Conservation (phyloP, 2,797 vertebrate genomes). For the Clangula hyemalis region DNA sequence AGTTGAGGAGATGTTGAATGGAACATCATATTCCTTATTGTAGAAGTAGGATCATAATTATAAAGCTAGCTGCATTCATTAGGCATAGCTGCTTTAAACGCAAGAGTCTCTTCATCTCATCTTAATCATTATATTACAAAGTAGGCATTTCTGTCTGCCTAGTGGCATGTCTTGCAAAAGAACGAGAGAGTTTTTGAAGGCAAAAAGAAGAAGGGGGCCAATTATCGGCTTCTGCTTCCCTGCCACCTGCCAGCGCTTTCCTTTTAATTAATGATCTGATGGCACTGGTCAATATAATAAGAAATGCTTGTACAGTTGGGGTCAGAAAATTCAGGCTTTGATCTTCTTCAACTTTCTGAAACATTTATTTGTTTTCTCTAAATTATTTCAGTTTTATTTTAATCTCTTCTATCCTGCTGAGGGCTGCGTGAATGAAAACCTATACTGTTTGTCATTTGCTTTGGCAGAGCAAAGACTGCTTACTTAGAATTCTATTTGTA, state of each 20-base stretch:
- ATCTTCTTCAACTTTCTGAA: slow-evolving; percentile 86
- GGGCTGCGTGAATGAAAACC: slow-evolving; percentile 77
- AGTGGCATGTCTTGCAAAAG: slow-evolving; percentile 92
- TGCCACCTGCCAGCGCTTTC: slow-evolving; percentile 95
- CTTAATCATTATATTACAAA: slow-evolving; percentile 98
- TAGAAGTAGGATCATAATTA: slow-evolving; percentile 84
- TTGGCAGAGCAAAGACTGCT: slow-evolving; percentile 81
- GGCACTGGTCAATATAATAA: slow-evolving; percentile 93
- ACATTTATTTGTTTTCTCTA: slow-evolving; percentile 90
- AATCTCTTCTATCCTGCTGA: slow-evolving; percentile 79
- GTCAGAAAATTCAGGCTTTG: slow-evolving; percentile 88
- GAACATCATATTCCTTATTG: slow-evolving; percentile 81
- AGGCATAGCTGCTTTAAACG: slow-evolving; percentile 85
- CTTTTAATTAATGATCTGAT: slow-evolving; percentile 97
- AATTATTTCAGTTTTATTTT: slow-evolving; percentile 84
- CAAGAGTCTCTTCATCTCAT: slow-evolving; percentile 85
- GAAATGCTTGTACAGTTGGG: slow-evolving; percentile 89
- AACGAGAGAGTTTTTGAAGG: slow-evolving; percentile 84
- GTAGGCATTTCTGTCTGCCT: slow-evolving; percentile 92
- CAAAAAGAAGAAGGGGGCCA: slow-evolving; percentile 92
- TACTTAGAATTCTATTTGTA: slow-evolving; percentile 88
- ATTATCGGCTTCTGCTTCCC: slow-evolving; percentile 92
- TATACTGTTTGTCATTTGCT: slow-evolving; percentile 79
- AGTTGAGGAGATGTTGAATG: slow-evolving; percentile 74
- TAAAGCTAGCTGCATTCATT: slow-evolving; percentile 84